These are phyloP conservation scores for Tenrec ecaudatus DNA, from an alignment of 2,113 vertebrate genomes.

Conservation along the genomic window DNA sequence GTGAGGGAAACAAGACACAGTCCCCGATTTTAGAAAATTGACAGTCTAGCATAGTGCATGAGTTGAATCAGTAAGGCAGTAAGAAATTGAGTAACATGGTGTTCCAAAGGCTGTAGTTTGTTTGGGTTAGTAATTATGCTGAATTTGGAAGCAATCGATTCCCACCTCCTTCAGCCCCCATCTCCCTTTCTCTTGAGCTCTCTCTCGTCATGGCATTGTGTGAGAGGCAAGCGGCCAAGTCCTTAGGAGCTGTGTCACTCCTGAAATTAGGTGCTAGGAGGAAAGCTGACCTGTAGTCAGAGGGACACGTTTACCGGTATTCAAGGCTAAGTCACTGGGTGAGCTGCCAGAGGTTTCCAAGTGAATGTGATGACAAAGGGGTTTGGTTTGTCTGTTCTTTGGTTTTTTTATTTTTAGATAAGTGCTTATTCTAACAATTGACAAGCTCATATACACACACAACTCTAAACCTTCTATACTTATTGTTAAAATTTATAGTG, in stretches of 20 bases:
- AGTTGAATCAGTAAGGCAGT: neutral
- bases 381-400: neutral
- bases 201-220: neutral
- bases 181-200: neutral
- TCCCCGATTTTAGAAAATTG: neutral
- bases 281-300: neutral
- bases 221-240: constrained; percentile 6
- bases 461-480: neutral
- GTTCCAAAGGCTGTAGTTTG: neutral
- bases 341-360: neutral
- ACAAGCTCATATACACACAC: neutral
- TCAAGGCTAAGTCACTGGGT: neutral
- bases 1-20: neutral
- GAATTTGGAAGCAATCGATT: neutral
- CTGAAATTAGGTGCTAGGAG: constrained; percentile 49
- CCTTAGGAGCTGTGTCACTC: neutral
- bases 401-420: neutral
- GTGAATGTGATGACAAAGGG: neutral
- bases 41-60: neutral
- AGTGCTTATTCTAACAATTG: neutral
- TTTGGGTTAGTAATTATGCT: constrained; percentile 11
- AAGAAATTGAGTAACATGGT: neutral
- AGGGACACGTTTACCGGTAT: neutral
- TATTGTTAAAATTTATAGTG: neutral
- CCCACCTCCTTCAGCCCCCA: neutral